Evolutionary conservation across 2,797 vertebrate species (phyloP).

Genomic region (Acanthiza pusilla): DNA sequence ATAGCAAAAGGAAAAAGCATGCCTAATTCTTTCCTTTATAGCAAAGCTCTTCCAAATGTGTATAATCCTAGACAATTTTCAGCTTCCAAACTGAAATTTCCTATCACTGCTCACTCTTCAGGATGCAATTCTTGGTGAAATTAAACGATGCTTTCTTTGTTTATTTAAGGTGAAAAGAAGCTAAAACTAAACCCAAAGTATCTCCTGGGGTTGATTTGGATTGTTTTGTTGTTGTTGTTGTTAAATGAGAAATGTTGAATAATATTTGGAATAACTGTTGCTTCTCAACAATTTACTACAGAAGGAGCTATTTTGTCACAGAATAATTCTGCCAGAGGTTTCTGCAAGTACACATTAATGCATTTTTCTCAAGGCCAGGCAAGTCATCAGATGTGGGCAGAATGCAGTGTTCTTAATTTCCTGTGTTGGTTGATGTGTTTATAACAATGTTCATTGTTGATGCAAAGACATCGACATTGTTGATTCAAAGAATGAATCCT

Average conservation of each 20-base stretch:
- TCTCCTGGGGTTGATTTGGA: neutral
- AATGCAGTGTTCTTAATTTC: neutral
- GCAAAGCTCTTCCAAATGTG: neutral
- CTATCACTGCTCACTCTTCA: neutral
- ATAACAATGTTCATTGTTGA: neutral
- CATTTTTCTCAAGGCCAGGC: neutral
- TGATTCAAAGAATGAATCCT: neutral
- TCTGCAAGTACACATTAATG: neutral
- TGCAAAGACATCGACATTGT: neutral
- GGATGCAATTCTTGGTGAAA: neutral
- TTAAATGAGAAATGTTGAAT: neutral
- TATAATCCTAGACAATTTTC: neutral
- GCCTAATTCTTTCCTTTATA: neutral
- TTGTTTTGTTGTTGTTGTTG: neutral
- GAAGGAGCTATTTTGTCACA: neutral
- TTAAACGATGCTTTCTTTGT: neutral
- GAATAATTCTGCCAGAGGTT: neutral
- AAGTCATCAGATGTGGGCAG: neutral
- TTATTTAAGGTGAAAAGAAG: neutral
- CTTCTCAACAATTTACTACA: neutral
- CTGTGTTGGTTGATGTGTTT: accelerated
- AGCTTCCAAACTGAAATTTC: neutral
- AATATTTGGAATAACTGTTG: neutral
- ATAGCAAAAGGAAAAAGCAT: neutral
- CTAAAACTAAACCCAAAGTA: neutral